Conservation (phyloP, 2,797 vertebrate species). For the Helicolenus hilgendorfi region DNA sequence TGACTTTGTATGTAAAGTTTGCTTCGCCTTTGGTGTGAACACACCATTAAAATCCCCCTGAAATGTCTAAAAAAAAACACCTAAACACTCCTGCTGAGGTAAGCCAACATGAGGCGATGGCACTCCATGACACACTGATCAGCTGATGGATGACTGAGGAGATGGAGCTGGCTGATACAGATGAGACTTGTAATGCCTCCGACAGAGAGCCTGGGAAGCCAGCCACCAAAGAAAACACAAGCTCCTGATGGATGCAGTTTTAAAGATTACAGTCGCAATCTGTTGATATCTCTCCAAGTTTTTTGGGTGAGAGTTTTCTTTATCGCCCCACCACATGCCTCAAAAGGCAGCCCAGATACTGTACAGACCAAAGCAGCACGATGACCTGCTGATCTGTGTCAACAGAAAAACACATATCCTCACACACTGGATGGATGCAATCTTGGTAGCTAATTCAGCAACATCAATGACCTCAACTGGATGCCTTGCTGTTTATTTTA, state of each 20-base stretch:
- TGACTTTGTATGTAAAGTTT: too few species aligned
- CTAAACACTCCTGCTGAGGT: neutral
- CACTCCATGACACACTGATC: constrained; percentile 31
- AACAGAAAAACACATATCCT: neutral
- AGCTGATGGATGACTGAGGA: constrained; percentile 73
- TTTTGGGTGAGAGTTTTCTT: neutral
- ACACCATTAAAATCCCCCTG: neutral
- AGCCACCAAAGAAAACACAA: constrained; percentile 3
- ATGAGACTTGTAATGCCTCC: constrained; percentile 70
- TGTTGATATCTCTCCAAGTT: neutral
- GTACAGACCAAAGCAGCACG: neutral
- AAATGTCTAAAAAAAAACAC: neutral
- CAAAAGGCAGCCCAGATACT: neutral
- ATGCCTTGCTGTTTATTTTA: neutral
- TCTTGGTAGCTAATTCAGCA: neutral
- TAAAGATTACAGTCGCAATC: neutral
- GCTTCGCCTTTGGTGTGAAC: too few species aligned
- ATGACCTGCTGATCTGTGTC: constrained; percentile 3
- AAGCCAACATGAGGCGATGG: neutral
- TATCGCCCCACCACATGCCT: neutral
- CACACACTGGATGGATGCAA: neutral
- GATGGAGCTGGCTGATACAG: constrained; percentile 74
- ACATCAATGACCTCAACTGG: neutral
- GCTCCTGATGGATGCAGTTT: neutral
- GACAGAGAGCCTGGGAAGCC: constrained; percentile 36